These are phyloP conservation scores for Pseudeuparius sepicola DNA, from an alignment of 2,888 invertebrate genomes.

Conservation along the genomic window DNA sequence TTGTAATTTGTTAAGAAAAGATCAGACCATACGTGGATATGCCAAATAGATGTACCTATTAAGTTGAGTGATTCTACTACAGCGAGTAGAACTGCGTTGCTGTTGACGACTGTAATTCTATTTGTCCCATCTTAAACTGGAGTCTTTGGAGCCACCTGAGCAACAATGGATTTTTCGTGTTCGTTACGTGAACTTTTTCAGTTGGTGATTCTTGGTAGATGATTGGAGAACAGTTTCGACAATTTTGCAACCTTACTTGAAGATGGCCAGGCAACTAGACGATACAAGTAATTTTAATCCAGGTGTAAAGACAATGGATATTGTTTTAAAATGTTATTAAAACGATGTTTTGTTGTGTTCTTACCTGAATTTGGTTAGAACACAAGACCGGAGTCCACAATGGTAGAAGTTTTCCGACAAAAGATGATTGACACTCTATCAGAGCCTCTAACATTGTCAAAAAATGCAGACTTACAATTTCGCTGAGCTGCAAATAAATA, in stretches of 20 bases:
- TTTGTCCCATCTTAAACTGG: slow-evolving; percentile 97
- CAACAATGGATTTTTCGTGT: slow-evolving; percentile 45
- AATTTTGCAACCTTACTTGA: slow-evolving; percentile 75
- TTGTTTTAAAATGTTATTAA: too few relatives aligned
- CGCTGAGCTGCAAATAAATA: slow-evolving; percentile 62
- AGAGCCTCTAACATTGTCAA: slow-evolving; percentile 89
- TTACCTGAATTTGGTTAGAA: slow-evolving; percentile 75
- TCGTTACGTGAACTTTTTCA: slow-evolving; percentile 37
- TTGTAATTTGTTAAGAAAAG: too few relatives aligned
- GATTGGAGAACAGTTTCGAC: slow-evolving; percentile 70
- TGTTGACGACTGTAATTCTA: slow-evolving; percentile 85
- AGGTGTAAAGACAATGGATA: too few relatives aligned
- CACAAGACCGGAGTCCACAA: slow-evolving; percentile 94
- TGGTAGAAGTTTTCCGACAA: slow-evolving; percentile 83
- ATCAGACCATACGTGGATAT: too few relatives aligned
- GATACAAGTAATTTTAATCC: slow-evolving; percentile 9
- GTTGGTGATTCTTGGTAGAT: slow-evolving; percentile 39
- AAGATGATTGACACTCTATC: slow-evolving; percentile 87
- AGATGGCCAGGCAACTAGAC: slow-evolving; percentile 80
- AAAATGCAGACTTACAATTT: slow-evolving; percentile 96
- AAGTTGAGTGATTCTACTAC: too few relatives aligned
- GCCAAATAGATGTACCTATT: too few relatives aligned
- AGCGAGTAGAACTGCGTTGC: slow-evolving; percentile 84
- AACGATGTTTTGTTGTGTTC: slow-evolving; percentile 11
- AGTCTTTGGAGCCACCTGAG: slow-evolving; percentile 83